Base-by-base conservation (phyloP, 2,888 invertebrate species). In the Brachypterus glaber region DNA sequence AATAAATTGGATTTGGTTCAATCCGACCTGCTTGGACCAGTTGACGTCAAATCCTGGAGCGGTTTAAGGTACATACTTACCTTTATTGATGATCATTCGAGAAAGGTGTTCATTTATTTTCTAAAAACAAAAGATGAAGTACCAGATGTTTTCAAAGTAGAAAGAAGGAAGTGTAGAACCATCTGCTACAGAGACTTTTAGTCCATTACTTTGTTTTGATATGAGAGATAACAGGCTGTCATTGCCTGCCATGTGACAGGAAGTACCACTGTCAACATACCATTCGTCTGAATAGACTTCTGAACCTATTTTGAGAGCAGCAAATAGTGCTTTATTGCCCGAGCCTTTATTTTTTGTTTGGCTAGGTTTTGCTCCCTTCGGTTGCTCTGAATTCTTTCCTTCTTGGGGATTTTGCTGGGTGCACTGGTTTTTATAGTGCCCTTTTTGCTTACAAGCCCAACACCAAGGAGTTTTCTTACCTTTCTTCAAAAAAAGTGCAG, bases 1-100 rank as follows among this genome's bases (percentile, higher is more conserved):
- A 33, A 47, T 14, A 40, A 33, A 25, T 18, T 47, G 11, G 41
- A 45, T 13, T 27, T 47, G 9, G 38, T 47, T 8, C 47, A 47
- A 30, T 39, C 42, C 21, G 43, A 46, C 26, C n/a, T 45, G 12
- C 9, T 15, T 13, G 43, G 44, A 17, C 39, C 44, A 13, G 43
- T 46, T 35, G 41, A 47, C 30, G 21, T 41, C 2, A 17, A 34
- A 33, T 44, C 44, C n/a, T 38, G 33, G 33, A 18, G 45, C 29
- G 43, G 41, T 11, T 27, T 25, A n/a, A 35, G 30, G 30, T 41
- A 30, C 24, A 37, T 43, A 3, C 29, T 48, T 12, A 38, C 40
- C 1, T 17, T 45, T 1, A 46, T 45, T 27, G 46, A 48, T 35
- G 46, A 48, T 21, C 24, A 37, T 14, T 36, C 34, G 5, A 41